Evolutionary conservation across 2,113 vertebrate genomes (phyloP).

Genomic region (Seriola quinqueradiata): DNA sequence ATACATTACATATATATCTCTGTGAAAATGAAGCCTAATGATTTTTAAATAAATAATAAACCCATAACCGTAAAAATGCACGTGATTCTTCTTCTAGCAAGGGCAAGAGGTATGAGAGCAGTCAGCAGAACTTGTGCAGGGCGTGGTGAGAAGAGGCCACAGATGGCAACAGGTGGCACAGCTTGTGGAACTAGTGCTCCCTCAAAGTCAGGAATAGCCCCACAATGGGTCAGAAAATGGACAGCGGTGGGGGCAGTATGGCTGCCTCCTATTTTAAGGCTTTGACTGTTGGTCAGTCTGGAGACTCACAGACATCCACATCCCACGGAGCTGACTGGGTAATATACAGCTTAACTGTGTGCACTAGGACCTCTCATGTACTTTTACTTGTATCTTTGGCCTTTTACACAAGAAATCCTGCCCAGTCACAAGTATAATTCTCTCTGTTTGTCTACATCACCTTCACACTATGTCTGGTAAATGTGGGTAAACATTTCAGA

Average conservation of each 20-base stretch:
- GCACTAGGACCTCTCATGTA: not conserved
- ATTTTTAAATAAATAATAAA: not conserved
- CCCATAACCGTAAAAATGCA: not conserved
- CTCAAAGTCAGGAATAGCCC: slow-evolving; percentile 78
- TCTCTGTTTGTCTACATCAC: not conserved
- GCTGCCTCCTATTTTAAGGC: slow-evolving; percentile 77
- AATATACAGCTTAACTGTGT: not conserved
- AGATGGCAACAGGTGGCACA: slow-evolving; percentile 80
- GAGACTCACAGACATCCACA: slow-evolving; percentile 46
- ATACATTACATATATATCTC: not conserved
- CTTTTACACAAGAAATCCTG: not conserved
- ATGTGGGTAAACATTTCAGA: not conserved
- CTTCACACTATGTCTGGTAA: not conserved
- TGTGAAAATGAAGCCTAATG: not conserved
- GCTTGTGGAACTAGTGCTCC: slow-evolving; percentile 61
- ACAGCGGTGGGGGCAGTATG: slow-evolving; percentile 65
- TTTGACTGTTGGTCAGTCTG: slow-evolving; percentile 60
- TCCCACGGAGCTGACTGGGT: slow-evolving; percentile 26
- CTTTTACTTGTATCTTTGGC: not conserved
- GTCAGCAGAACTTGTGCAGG: slow-evolving; percentile 42
- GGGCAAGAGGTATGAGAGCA: slow-evolving; percentile 34
- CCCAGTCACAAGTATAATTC: not conserved
- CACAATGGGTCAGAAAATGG: slow-evolving; percentile 81
- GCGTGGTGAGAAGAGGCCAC: slow-evolving; percentile 60
- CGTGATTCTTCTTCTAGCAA: not conserved